Evolutionary conservation across 2,113 vertebrate species (phyloP).

Genomic region (Tragelaphus scriptus): DNA sequence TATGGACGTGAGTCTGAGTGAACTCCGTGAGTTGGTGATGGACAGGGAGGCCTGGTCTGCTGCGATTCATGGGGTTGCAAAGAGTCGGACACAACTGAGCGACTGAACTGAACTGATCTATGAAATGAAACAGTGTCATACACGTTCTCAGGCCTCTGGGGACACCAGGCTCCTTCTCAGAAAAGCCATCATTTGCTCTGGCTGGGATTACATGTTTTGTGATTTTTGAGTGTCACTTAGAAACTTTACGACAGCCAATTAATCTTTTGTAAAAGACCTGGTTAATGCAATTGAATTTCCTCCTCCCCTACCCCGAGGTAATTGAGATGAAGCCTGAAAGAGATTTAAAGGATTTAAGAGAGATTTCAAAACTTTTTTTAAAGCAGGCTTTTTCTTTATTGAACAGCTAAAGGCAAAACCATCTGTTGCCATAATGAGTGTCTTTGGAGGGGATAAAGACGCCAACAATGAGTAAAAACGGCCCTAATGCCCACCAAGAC

Average conservation of each 20-base stretch:
- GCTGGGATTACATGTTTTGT: neutral
- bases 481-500: neutral
- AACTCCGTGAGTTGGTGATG: no score
- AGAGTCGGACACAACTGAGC: no score
- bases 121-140: rapidly evolving
- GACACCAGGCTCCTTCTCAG: neutral
- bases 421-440: neutral
- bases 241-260: neutral
- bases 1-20: no score
- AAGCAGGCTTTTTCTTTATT: neutral
- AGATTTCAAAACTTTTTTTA: neutral
- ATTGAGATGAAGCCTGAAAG: neutral
- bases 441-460: neutral
- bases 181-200: neutral
- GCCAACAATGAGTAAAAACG: neutral
- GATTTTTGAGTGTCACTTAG: neutral
- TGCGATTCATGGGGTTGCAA: no score
- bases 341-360: neutral
- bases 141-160: neutral
- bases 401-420: neutral
- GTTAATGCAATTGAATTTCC: neutral
- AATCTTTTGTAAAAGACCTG: neutral
- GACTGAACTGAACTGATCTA: no score
- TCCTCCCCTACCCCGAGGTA: neutral
- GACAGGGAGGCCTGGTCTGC: no score